A percentile compares a stretch with the other conserved stretches of the same genome.
Evolutionary conservation across 1,140 invertebrate species (phyloP).

Genomic region (Leptestheria dahalacensis): DNA sequence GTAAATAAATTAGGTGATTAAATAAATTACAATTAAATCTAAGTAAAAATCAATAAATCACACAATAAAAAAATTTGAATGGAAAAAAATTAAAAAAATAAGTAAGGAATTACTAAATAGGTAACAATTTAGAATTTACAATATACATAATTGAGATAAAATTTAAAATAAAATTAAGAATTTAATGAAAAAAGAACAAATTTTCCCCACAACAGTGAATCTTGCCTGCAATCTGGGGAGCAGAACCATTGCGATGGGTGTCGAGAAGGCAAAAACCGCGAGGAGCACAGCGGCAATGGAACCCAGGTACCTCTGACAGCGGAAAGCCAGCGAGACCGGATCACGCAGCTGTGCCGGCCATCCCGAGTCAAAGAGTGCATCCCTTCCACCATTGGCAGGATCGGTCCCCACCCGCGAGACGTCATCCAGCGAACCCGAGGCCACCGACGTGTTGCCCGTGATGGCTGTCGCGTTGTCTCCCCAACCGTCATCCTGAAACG

Average conservation of each 20-base stretch:
- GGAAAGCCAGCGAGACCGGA: constrained; percentile 33
- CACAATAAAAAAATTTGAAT: no score
- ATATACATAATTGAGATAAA: no score
- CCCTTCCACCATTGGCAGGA: constrained; percentile 10
- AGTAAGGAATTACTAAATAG: no score
- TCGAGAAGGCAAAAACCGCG: constrained; percentile 67
- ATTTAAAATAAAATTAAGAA: no score
- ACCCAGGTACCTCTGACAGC: constrained; percentile 62
- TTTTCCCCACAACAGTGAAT: background rate
- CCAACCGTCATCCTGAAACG: constrained; percentile 72
- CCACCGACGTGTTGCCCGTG: constrained; percentile 90
- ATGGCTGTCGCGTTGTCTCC: constrained; percentile 93
- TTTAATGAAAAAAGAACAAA: background rate
- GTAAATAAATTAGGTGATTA: background rate
- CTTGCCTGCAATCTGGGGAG: constrained; percentile 62
- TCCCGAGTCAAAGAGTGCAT: constrained; percentile 10
- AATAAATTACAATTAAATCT: no score
- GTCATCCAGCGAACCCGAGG: constrained; percentile 83
- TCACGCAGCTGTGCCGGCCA: constrained; percentile 18
- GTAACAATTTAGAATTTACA: no score
- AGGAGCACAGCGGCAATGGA: constrained; percentile 58
- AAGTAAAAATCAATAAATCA: no score
- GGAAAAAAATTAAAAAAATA: no score
- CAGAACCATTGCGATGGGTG: constrained; percentile 84
- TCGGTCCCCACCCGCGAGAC: constrained; percentile 28